Evolutionary conservation across 2,113 vertebrate species (phyloP), one percentile per base, ranked within the genome.

Genomic region (Tychaedon coryphoeus): DNA sequence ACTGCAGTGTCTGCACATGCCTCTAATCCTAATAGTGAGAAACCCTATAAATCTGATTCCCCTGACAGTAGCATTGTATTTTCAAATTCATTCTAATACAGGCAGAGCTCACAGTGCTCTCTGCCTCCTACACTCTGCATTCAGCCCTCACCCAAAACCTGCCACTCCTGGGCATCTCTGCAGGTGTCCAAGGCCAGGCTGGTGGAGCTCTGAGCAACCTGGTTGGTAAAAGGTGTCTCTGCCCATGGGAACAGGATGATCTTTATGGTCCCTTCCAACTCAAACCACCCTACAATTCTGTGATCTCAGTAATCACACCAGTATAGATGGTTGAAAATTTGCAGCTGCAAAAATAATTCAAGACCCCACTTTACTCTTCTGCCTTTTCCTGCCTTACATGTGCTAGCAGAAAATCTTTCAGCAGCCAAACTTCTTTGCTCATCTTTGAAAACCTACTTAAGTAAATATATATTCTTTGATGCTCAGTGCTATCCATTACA

Each of bases 21-120:
- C n/a, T 36, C 10, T 19, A 40, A 61, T 65, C 7, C 9, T 66
- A 70, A 51, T 1, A 34, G 20, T 26, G 56, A 38, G n/a, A 43
- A 56, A 79, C 2, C 3, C 10, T 22, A 19, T 2, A 1, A 11
- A 53, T 29, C 20, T 10, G 5, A 45, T 86, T 84, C 50, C 19
- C 19, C 28, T 42, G 43, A 26, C 1, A 60, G 19, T 0, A 38
- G 58, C 29, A 48, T 0, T n/a, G 22, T 42, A 15, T 64, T 64
- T 84, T 89, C 47, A 34, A 38, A 33, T n/a, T 48, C 3, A 3
- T 34, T 66, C 13, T 13, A 54, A 36, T 0, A 5, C 17, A 85
- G 20, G 25, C 5, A 58, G 53, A 77, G 12, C 15, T 6, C 23
- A 7, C 0, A 4, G 53, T 60, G 20, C 11, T 17, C 33, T 43